phyloP scores from a whole-genome alignment of 2,888 invertebrate genomes.

The Dugesia japonica region DNA sequence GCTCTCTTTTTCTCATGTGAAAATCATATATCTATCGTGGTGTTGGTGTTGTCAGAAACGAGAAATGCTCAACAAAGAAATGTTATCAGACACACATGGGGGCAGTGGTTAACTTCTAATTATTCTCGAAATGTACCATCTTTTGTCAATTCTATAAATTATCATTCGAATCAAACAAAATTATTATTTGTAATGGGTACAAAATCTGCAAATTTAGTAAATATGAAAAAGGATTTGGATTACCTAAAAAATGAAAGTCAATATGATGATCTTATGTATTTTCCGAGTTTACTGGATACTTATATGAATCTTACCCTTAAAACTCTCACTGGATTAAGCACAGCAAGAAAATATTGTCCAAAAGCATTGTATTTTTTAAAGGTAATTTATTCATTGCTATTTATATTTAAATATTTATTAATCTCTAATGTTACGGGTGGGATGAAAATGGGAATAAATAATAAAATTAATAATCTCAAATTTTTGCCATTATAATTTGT shows the following conservation, averaged over 20 bases:
- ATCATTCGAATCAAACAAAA: background rate
- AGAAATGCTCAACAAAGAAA: background rate
- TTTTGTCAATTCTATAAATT: background rate
- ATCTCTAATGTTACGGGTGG: no score
- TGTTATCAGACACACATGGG: background rate
- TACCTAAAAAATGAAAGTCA: background rate
- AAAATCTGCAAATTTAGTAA: background rate
- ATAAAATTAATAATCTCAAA: no score
- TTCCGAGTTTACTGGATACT: background rate
- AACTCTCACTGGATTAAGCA: background rate
- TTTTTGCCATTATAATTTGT: no score
- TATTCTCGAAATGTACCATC: background rate
- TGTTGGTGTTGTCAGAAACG: background rate
- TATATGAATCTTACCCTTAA: background rate
- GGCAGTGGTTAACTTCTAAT: background rate
- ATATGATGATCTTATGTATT: background rate
- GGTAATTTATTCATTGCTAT: no score
- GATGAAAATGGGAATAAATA: no score
- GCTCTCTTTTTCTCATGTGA: background rate
- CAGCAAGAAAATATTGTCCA: background rate
- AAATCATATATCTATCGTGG: background rate
- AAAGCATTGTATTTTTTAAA: background rate
- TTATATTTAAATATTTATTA: no score
- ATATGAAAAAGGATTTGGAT: background rate
- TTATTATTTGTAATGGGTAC: background rate